Base-by-base conservation (phyloP, 2,797 vertebrate genomes). In the Sebastes taczanowskii region DNA sequence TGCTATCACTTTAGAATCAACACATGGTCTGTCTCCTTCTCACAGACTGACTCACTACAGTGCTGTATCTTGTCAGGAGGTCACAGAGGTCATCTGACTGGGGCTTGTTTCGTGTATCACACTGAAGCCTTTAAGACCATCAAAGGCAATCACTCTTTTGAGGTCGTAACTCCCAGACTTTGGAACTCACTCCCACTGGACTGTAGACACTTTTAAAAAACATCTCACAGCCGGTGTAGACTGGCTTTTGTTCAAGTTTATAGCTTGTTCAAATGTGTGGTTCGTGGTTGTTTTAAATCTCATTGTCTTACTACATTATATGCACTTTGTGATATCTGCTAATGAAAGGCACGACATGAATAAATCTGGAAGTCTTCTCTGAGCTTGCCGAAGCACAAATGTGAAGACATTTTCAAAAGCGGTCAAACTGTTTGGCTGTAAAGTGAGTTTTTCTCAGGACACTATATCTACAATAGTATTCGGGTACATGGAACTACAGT, bases 121-220 rank as follows among this genome's bases (percentile, higher is more conserved):
- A 35, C 52, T 53, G n/a, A 23, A 77, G 78, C 66, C 60, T 74
- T 35, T 46, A 71, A 80, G 52, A 74, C 59, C 32, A 64, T 82
- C 53, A 80, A 83, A 89, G 49, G 35, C n/a, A 30, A 66, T 62
- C 30, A 3, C 32, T 61, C 70, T 63, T 63, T 55, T 79, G 65
- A 81, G 65, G 29, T 62, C 0, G 27, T 59, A 63, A 58, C 65
- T 77, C 25, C 13, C 53, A 56, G 77, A 80, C 65, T 75, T 69
- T 53, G 58, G 29, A 67, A n/a, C 61, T 62, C 20, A 30, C 35
- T 60, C 46, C 29, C 46, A 22, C 53, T 53, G 23, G 23, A 62
- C 27, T 25, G 29, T 7, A 25, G 22, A 64, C n/a, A 58, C 27
- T 61, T 49, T 25, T 60, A n/a, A 63, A 11, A 82, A 84, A 55